Conservation (phyloP, 53 echinoderm and acorn worm genomes). For the Luidia sarsii region DNA sequence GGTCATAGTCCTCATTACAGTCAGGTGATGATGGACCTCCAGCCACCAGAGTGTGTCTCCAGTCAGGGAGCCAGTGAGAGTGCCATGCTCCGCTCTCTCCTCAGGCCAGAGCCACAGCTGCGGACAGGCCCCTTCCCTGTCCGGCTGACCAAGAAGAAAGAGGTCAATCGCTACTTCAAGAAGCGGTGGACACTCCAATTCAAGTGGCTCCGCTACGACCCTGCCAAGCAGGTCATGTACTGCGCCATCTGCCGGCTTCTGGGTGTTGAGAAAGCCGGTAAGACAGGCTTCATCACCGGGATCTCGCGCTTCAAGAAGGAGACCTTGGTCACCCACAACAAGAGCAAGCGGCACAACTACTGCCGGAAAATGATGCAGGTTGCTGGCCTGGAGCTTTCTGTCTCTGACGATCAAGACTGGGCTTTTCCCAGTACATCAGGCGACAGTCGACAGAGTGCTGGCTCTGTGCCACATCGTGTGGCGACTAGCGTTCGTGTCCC, state of each 20-base stretch:
- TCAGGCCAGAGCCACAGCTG: background rate
- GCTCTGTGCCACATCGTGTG: too few species aligned
- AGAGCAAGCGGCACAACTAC: slow-evolving; percentile 45
- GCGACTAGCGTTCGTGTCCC: too few species aligned
- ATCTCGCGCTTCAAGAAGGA: slow-evolving; percentile 50
- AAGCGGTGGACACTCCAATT: slow-evolving; percentile 44
- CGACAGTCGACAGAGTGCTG: too few species aligned
- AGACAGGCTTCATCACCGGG: slow-evolving; percentile 40
- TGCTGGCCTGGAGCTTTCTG: slow-evolving; percentile 3
- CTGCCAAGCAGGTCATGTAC: slow-evolving; percentile 32
- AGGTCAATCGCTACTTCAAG: slow-evolving; percentile 34
- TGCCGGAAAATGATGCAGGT: slow-evolving; percentile 23
- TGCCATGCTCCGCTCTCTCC: background rate
- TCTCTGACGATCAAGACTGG: slow-evolving; percentile 6
- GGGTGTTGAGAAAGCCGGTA: slow-evolving; percentile 28
- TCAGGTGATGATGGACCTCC: slow-evolving; percentile 4
- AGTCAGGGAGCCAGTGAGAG: background rate
- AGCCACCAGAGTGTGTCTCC: background rate
- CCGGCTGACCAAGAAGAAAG: slow-evolving; percentile 32
- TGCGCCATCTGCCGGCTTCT: slow-evolving; percentile 20
- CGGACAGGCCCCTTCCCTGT: slow-evolving; percentile 15
- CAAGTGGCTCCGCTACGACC: slow-evolving; percentile 43
- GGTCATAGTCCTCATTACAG: background rate
- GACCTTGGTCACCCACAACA: slow-evolving; percentile 38
- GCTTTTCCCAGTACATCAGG: background rate